Evolutionary conservation across 2,888 invertebrate species (phyloP).

Genomic region (Ectemnius continuus): DNA sequence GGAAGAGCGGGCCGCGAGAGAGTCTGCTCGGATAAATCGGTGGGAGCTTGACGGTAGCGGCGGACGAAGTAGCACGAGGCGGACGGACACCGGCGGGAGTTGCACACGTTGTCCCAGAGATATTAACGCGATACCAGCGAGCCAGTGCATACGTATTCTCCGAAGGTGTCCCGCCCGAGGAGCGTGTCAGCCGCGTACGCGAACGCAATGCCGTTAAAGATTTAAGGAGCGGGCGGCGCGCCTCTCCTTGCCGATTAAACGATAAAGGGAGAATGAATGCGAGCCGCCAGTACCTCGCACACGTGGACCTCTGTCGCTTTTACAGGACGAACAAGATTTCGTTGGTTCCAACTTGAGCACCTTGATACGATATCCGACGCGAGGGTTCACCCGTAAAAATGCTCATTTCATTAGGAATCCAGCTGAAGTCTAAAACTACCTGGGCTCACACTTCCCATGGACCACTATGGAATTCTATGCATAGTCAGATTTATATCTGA

Average conservation of each 20-base stretch:
- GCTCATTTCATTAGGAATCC: constrained; percentile 23
- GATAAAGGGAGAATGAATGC: constrained; percentile 51
- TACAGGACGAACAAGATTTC: constrained; percentile 24
- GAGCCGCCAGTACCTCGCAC: constrained; percentile 27
- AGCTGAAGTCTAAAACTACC: not conserved
- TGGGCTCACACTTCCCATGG: no score
- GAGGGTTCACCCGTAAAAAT: constrained; percentile 17
- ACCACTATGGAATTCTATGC: no score
- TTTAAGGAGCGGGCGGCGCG: constrained; percentile 41
- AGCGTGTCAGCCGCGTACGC: constrained; percentile 24
- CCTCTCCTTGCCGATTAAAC: constrained; percentile 40
- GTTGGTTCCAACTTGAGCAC: constrained; percentile 8
- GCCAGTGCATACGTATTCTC: constrained; percentile 40
- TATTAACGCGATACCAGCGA: constrained; percentile 44
- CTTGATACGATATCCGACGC: not conserved
- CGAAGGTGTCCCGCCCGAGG: constrained; percentile 14
- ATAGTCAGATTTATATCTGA: no score
- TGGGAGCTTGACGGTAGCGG: constrained; percentile 38
- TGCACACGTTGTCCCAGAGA: constrained; percentile 33
- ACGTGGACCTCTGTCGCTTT: constrained; percentile 26
- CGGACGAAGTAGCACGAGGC: not conserved
- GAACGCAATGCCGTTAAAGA: constrained; percentile 40
- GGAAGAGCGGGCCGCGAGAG: constrained; percentile 30
- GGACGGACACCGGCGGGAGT: constrained; percentile 7
- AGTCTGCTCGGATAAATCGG: constrained; percentile 43